These are phyloP conservation scores for Otus scops DNA, from an alignment of 2,797 vertebrate species.

Conservation along the genomic window DNA sequence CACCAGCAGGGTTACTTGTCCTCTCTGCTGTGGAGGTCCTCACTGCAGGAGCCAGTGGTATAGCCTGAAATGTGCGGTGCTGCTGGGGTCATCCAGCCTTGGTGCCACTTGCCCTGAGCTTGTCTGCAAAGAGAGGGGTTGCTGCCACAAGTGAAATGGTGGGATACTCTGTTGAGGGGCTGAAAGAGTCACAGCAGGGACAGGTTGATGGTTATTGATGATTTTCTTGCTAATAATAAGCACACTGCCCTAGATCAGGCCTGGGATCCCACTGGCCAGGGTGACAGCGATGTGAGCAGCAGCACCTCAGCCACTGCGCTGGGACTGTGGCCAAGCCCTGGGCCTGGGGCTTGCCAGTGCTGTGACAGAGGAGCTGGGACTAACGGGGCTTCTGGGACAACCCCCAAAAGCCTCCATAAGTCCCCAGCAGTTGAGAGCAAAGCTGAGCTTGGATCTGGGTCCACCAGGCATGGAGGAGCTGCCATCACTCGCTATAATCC, in stretches of 20 bases:
- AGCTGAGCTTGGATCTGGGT: neutral
- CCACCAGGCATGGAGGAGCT: neutral
- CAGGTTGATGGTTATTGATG: neutral
- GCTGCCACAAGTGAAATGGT: neutral
- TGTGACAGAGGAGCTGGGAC: neutral
- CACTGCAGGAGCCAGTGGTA: neutral
- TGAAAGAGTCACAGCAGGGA: neutral
- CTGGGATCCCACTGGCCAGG: neutral
- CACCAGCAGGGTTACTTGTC: neutral
- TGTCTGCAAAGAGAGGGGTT: neutral
- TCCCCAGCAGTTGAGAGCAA: accelerated
- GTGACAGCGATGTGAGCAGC: neutral
- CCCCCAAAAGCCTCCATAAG: neutral
- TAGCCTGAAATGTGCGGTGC: neutral
- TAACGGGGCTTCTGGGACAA: neutral
- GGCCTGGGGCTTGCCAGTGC: neutral
- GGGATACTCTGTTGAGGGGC: neutral
- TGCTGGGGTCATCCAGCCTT: neutral
- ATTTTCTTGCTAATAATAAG: neutral
- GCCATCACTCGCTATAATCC: neutral
- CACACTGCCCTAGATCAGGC: neutral
- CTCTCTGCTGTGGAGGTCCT: accelerated
- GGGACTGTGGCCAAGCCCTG: neutral
- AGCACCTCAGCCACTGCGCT: accelerated
- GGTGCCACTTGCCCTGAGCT: accelerated